Evolutionary conservation across 37 sponge, comb jelly and placozoan genomes (phyloP), one percentile per base, ranked within the genome.

Genomic region (Theonella swinhoei): DNA sequence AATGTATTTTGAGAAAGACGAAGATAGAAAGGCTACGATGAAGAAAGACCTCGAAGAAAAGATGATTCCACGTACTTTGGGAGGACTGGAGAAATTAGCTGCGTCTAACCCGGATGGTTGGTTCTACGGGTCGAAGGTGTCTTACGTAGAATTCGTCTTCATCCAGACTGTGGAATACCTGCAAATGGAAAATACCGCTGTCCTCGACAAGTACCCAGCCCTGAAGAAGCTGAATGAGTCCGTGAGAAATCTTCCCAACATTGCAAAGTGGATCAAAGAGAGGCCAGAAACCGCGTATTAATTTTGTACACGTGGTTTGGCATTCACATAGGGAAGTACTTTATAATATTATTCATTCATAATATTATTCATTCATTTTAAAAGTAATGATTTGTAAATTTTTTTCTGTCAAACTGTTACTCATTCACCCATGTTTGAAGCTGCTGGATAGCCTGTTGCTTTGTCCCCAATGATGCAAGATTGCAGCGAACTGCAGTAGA

Each of bases 251-350:
- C 79, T 79, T 22, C 85, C 89, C 34, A 79, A 79, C 62, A 84
- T 89, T 64, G 85, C 85, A 0, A 83, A 84, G 66, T 89, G 89
- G 89, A 64, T 89, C 19, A 79, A 79, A 60, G 76, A 79, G 40
- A 62, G 85, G 9, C 89, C 89, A 24, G 26, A 88, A 32, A 82
- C 88, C n/a, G 30, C 65, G 60, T 66, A 65, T 74, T 87, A 41
- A 74, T n/a, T n/a, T n/a, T n/a, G n/a, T n/a, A n/a, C n/a, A n/a
- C n/a, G n/a, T n/a, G n/a, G n/a, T n/a, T n/a, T n/a, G n/a, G n/a
- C n/a, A n/a, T n/a, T n/a, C n/a, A n/a, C n/a, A n/a, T n/a, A n/a
- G n/a, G n/a, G n/a, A n/a, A n/a, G n/a, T n/a, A n/a, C n/a, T n/a
- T n/a, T n/a, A n/a, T n/a, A n/a, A n/a, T n/a, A n/a, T n/a, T n/a